These are phyloP conservation scores for Platichthys stellatus DNA, from an alignment of 2,113 vertebrate genomes.

Conservation along the genomic window DNA sequence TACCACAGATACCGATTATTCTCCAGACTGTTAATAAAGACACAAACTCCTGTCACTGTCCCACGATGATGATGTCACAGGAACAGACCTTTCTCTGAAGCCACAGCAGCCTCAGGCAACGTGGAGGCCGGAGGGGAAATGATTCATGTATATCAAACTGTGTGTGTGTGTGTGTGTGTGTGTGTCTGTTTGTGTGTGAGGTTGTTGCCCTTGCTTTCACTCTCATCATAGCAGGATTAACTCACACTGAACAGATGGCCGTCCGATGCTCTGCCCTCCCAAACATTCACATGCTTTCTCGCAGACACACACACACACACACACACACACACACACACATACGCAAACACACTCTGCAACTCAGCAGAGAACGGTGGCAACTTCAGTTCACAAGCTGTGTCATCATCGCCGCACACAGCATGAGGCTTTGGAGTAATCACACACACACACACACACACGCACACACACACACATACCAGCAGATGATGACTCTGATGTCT, in stretches of 20 bases:
- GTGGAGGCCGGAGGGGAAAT: neutral
- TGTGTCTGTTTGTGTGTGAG: neutral
- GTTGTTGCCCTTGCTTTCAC: slow-evolving; percentile 45
- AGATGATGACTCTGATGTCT: slow-evolving; percentile 65
- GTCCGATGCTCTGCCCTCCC: slow-evolving; percentile 49
- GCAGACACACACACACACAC: slow-evolving; percentile 18
- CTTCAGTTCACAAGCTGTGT: slow-evolving; percentile 60
- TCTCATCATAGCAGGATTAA: slow-evolving; percentile 71
- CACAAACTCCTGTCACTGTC: neutral
- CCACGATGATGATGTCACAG: neutral
- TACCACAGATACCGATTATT: too few species aligned
- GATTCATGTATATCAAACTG: neutral
- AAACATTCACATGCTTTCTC: slow-evolving; percentile 27
- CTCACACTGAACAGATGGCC: slow-evolving; percentile 74
- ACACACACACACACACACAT: slow-evolving; percentile 25
- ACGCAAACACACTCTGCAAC: slow-evolving; percentile 35
- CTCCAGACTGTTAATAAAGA: too few species aligned
- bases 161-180: neutral
- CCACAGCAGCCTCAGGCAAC: neutral
- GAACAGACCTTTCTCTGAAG: neutral
- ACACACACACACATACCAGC: slow-evolving; percentile 22
- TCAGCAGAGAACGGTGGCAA: slow-evolving; percentile 44
- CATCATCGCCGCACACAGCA: slow-evolving; percentile 56
- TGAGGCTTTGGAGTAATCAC: slow-evolving; percentile 46
- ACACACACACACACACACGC: slow-evolving; percentile 24